phyloP scores from a whole-genome alignment of 2,888 invertebrate species.

The Agriopis leucophaearia region DNA sequence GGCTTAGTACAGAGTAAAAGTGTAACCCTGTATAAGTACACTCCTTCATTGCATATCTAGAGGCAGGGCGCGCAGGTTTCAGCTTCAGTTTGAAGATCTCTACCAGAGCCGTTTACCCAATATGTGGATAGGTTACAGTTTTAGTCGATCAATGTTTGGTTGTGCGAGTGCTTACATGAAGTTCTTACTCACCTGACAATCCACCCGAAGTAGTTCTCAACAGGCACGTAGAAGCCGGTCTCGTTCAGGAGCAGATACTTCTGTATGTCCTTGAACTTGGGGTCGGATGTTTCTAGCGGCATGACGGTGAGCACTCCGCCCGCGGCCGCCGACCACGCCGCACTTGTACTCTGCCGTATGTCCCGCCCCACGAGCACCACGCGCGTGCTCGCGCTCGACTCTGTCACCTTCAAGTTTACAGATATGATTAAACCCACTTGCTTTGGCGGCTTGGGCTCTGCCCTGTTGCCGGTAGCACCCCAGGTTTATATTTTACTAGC shows the following conservation, averaged over 20 bases:
- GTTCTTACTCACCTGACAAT: conserved; percentile 63
- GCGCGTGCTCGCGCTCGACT: conserved; percentile 33
- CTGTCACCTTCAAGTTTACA: conserved; percentile 6
- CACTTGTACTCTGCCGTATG: conserved; percentile 31
- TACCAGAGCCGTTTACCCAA: no score
- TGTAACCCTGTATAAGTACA: no score
- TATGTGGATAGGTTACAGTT: no score
- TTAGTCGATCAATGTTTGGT: no score
- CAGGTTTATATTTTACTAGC: no score
- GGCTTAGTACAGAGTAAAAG: no score
- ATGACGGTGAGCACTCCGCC: conserved; percentile 43
- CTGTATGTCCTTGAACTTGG: conserved; percentile 54
- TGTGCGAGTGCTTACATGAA: not conserved
- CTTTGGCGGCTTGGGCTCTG: no score
- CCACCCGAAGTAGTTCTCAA: conserved; percentile 74
- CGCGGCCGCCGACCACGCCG: conserved; percentile 16
- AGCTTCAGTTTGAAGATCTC: no score
- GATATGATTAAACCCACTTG: no score
- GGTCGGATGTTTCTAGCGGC: conserved; percentile 44
- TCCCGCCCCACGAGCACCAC: conserved; percentile 59
- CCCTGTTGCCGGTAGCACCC: no score
- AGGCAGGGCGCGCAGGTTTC: no score
- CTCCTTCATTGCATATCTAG: no score
- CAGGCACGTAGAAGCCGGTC: conserved; percentile 73
- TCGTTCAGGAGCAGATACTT: conserved; percentile 66